Evolutionary conservation across 2,113 vertebrate genomes (phyloP), one percentile per base, ranked within the genome.

Genomic region (Callionymus lyra): DNA sequence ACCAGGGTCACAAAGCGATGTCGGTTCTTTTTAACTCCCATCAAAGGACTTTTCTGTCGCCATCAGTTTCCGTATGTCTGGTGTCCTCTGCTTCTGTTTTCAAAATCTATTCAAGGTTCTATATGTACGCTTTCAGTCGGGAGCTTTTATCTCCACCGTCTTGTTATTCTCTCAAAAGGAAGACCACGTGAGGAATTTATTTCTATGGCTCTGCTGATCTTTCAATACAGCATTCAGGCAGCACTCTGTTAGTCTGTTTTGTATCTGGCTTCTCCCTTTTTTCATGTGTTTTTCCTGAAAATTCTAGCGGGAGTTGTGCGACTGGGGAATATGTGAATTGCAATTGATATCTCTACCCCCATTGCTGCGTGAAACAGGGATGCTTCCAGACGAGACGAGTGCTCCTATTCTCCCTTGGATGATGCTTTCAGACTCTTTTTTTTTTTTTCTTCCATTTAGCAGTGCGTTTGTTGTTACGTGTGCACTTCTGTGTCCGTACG

Each of bases 231-330:
- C 46, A 60, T 70, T 72, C 51, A 72, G 65, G 63, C 63, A 27
- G 53, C 57, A 48, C 56, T 60, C 49, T 55, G 47, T 45, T 64
- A 65, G 70, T 68, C 64, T 65, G 70, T 75, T 72, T 68, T 61
- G 53, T 61, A 42, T 59, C 67, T 64, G 44, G 45, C 59, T 63
- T 56, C 37, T n/a, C 47, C 48, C 45, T 27, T 69, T 70, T 68
- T 66, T 60, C 44, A 50, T 45, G 40, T 27, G 34, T 50, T 60
- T 58, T 40, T 56, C 16, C 61, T 54, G n/a, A n/a, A 59, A 39
- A 60, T 56, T 53, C 15, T 47, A n/a, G 41, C 11, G 31, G 54
- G 47, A 63, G 53, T 42, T 53, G 53, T 36, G 39, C 4, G 18
- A 69, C 47, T 47, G n/a, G 43, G 56, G 33, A 69, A 51, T 46